phyloP scores from a whole-genome alignment of 2,888 invertebrate genomes.

The Calameuta filiformis region DNA sequence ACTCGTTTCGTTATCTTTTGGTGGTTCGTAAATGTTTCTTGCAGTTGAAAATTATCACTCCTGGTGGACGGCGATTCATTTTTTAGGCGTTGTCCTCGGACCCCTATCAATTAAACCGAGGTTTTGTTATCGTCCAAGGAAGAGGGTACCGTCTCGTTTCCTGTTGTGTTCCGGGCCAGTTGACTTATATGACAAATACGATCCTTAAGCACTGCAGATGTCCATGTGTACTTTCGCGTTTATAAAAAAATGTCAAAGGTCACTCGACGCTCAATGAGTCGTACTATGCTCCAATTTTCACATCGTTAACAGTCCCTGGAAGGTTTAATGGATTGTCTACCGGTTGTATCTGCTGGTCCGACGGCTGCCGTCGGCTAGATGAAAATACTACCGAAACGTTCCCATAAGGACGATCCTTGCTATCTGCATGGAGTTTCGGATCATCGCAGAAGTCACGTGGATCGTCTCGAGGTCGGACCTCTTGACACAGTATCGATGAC shows the following conservation, averaged over 20 bases:
- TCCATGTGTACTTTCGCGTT: not conserved
- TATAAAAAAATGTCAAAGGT: not conserved
- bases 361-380: not conserved
- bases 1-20: not conserved
- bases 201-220: not conserved
- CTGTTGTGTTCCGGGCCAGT: not conserved
- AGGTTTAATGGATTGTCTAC: not conserved
- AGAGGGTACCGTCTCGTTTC: not conserved
- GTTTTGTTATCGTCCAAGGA: not conserved
- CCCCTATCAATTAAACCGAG: constrained; percentile 49
- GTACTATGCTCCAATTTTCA: not conserved
- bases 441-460: not conserved
- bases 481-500: not conserved
- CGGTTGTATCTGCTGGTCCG: not conserved
- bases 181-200: not conserved
- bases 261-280: not conserved
- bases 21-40: not conserved
- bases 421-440: not conserved
- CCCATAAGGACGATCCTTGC: not conserved
- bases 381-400: not conserved
- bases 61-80: constrained; percentile 43
- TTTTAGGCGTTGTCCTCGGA: constrained; percentile 43
- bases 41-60: constrained; percentile 42
- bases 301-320: not conserved
- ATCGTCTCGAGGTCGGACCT: not conserved